Conservation (phyloP, 2,797 vertebrate species). For the Dicrostonyx torquatus region DNA sequence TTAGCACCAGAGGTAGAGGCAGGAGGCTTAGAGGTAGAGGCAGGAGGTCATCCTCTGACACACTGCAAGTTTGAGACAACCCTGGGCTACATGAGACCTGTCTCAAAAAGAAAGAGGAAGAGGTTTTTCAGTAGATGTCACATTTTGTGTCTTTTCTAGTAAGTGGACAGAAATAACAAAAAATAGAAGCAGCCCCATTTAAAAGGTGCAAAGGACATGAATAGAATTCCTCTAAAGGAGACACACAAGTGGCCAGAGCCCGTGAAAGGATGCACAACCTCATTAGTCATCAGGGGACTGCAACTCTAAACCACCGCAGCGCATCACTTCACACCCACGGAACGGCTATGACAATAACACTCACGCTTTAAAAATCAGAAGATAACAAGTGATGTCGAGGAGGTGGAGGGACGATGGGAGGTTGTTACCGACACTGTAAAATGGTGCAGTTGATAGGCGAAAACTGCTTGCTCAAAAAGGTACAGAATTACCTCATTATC, state of each 20-base stretch:
- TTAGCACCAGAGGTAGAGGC: not conserved
- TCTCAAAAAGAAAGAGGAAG: not conserved
- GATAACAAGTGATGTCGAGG: slow-evolving; percentile 14
- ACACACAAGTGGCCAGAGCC: not conserved
- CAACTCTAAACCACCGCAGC: slow-evolving; percentile 63
- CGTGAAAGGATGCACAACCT: not conserved
- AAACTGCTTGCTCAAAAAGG: not conserved
- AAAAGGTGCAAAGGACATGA: not conserved
- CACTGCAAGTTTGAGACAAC: not conserved
- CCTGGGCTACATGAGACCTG: not conserved
- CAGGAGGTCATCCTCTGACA: not conserved
- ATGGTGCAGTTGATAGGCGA: not conserved
- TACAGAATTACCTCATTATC: not conserved
- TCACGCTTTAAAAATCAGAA: slow-evolving; percentile 7
- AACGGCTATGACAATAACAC: not conserved
- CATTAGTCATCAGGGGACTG: slow-evolving; percentile 58
- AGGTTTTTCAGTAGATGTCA: slow-evolving; percentile 17
- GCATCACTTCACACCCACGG: slow-evolving; percentile 38
- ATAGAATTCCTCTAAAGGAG: slow-evolving; percentile 19
- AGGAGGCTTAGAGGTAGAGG: not conserved
- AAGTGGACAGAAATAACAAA: not conserved
- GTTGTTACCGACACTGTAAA: not conserved
- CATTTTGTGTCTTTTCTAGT: slow-evolving; percentile 6
- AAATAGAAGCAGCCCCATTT: not conserved
- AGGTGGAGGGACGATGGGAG: not conserved